Conservation (phyloP, 2,113 vertebrate genomes). For the Cyanistes caeruleus region DNA sequence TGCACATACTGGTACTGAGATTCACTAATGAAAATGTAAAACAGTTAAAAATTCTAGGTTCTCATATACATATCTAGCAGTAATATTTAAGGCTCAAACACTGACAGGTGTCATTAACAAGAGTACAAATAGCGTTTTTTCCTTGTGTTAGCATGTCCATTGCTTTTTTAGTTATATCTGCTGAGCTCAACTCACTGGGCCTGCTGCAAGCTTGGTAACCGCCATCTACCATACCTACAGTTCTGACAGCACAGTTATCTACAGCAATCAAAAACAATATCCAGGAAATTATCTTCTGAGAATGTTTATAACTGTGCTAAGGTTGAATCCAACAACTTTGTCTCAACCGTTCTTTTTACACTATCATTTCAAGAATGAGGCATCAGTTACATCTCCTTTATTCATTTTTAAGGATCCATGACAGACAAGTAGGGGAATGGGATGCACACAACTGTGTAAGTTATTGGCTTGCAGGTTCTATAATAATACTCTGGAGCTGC, state of each 20-base stretch:
- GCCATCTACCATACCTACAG: neutral
- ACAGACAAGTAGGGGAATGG: neutral
- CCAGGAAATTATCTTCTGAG: neutral
- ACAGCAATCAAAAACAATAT: neutral
- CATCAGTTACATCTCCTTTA: neutral
- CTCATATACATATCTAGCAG: neutral
- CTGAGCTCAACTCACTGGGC: neutral
- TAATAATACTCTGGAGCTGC: neutral
- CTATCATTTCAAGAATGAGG: neutral
- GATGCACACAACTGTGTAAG: neutral
- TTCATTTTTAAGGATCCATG: neutral
- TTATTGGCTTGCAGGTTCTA: neutral
- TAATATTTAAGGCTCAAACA: neutral
- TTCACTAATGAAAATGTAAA: neutral
- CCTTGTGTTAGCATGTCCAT: neutral
- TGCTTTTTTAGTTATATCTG: neutral
- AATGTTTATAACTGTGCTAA: neutral
- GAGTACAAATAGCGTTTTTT: neutral
- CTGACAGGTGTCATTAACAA: neutral
- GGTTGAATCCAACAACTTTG: neutral
- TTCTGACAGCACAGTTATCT: neutral
- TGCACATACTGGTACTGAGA: neutral
- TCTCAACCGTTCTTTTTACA: neutral
- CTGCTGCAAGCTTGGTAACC: neutral
- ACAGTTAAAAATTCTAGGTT: neutral